A percentile compares a stretch with the other conserved stretches of the same genome.
phyloP scores from a whole-genome alignment of 64 coral and sea anemone species.

The Montipora capricornis region DNA sequence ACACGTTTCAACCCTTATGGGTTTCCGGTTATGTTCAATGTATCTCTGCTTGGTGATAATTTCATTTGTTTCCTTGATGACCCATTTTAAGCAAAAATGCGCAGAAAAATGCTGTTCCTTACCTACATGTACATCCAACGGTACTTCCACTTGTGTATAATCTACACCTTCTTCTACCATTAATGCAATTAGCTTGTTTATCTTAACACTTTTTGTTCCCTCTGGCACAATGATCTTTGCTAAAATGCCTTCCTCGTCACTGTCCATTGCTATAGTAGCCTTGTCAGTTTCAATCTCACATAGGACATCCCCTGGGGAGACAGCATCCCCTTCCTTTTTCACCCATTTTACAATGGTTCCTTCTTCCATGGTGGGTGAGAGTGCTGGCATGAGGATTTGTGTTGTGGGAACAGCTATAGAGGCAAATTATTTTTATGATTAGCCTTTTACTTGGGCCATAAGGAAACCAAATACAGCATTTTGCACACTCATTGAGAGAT shows the following conservation, averaged over 20 bases:
- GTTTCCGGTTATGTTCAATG: too few relatives aligned
- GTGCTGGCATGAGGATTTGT: conserved; percentile 88
- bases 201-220: conserved; percentile 77
- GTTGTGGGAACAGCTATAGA: conserved; percentile 63
- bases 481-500: too few relatives aligned
- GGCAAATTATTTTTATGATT: neutral
- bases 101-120: neutral
- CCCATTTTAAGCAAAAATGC: neutral
- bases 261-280: conserved; percentile 88
- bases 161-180: conserved; percentile 89
- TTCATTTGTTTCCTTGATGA: too few relatives aligned
- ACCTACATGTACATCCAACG: conserved; percentile 9
- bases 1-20: too few relatives aligned
- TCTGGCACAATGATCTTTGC: conserved; percentile 87
- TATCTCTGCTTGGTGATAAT: too few relatives aligned
- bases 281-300: conserved; percentile 98
- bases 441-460: neutral
- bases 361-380: conserved; percentile 94
- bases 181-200: conserved; percentile 86
- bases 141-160: conserved; percentile 80
- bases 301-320: conserved; percentile 80
- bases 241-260: conserved; percentile 86
- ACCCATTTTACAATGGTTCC: conserved; percentile 90
- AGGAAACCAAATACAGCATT: neutral
- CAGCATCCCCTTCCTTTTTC: conserved; percentile 80